A percentile compares a stretch with the other conserved stretches of the same genome.
Conservation (phyloP, 1,140 invertebrate genomes). For the Melitaea cinxia region DNA sequence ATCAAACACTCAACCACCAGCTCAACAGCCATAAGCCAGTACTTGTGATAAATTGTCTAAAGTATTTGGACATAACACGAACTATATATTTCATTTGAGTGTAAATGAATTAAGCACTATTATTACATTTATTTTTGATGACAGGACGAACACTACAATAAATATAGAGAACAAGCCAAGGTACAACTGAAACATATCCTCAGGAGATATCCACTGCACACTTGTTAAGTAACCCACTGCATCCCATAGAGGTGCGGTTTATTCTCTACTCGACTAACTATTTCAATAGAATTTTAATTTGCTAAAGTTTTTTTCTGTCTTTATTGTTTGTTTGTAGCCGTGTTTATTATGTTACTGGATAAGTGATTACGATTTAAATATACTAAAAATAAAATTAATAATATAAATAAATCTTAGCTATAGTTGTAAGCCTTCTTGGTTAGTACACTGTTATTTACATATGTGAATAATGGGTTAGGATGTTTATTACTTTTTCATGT, state of each 20-base stretch:
- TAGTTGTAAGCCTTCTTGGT: too few species aligned
- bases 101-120: too few species aligned
- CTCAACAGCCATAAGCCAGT: too few species aligned
- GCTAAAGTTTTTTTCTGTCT: background rate
- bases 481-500: too few species aligned
- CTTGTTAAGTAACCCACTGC: slow-evolving; percentile 18
- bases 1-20: too few species aligned
- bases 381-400: too few species aligned
- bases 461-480: too few species aligned
- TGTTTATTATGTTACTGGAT: background rate
- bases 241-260: slow-evolving; percentile 16
- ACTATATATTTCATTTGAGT: background rate
- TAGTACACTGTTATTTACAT: too few species aligned
- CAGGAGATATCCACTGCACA: slow-evolving; percentile 16
- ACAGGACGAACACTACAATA: slow-evolving; percentile 11
- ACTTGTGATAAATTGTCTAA: too few species aligned
- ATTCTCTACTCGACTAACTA: background rate
- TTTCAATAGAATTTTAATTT: background rate
- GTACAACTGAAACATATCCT: slow-evolving; percentile 19
- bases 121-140: background rate
- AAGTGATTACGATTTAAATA: too few species aligned
- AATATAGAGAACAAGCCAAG: slow-evolving; percentile 20
- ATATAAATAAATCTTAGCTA: too few species aligned
- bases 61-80: too few species aligned
- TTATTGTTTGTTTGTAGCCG: background rate